Evolutionary conservation across 1,140 invertebrate genomes (phyloP).

Genomic region (Frieseomelitta varia): DNA sequence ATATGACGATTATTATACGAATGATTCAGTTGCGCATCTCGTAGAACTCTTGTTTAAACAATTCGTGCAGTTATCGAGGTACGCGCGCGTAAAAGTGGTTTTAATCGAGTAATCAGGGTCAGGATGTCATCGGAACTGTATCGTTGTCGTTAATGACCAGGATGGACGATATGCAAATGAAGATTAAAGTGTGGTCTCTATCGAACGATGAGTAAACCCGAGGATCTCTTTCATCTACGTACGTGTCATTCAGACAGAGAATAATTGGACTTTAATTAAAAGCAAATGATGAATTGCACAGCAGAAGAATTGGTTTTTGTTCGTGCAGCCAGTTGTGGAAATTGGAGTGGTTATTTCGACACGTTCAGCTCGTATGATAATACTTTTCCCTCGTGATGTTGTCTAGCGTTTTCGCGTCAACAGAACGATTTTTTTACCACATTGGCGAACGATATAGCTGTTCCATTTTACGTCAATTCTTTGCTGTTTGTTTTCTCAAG

Average conservation of each 20-base stretch:
- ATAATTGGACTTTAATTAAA: background rate
- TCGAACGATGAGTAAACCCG: background rate
- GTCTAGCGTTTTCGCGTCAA: background rate
- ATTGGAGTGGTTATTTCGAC: background rate
- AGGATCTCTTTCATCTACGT: background rate
- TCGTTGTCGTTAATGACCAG: slow-evolving; percentile 34
- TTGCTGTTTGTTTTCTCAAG: too few species aligned
- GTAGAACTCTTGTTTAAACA: background rate
- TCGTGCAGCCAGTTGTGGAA: too few species aligned
- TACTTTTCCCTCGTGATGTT: background rate
- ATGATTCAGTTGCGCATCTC: background rate
- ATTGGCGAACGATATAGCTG: background rate
- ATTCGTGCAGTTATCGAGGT: background rate
- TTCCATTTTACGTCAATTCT: background rate
- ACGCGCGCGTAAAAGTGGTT: slow-evolving; percentile 16
- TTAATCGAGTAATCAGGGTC: slow-evolving; percentile 61
- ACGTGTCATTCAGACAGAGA: background rate
- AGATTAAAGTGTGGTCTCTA: slow-evolving; percentile 12
- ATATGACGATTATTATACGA: background rate
- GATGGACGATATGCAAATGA: background rate
- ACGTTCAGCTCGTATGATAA: background rate
- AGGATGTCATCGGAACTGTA: slow-evolving; percentile 62
- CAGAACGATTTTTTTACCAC: background rate
- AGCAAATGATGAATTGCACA: background rate
- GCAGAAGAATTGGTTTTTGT: background rate